Evolutionary conservation across 2,888 invertebrate species (phyloP), one percentile per base, ranked within the genome.

Genomic region (Pseudoips prasinana): DNA sequence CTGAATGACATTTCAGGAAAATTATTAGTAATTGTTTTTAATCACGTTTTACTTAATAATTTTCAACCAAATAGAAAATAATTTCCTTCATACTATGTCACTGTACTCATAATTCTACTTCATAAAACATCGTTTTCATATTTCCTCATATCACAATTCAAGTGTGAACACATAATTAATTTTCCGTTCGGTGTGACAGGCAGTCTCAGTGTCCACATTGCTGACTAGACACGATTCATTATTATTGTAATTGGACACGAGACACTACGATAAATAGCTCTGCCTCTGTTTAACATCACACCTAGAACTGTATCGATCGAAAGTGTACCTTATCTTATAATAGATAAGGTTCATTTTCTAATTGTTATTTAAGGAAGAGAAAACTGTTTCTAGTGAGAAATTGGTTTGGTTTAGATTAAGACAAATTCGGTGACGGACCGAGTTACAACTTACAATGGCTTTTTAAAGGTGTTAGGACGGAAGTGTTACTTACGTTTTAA

Each of bases 181-280:
- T 14, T 14, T 5, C 2, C 2, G 5, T 46, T 45, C 64, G 49
- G 62, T 64, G 64, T 67, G 52, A 70, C 46, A 57, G 51, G 45
- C 46, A 43, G 55, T 29, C 39, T 25, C 55, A 50, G 60, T 67
- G 63, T 66, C 59, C 69, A 66, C 58, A 63, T 55, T 39, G 60
- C 31, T 67, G 70, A 67, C 67, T 66, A 64, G 42, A 47, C 54
- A 57, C 64, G 65, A 78, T 76, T 77, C 68, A 77, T 77, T 79
- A 76, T 72, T 62, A 64, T 68, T 69, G 76, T 79, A 80, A 80
- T 77, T 78, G 68, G 74, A 80, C 67, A 69, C 75, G 68, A 67
- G 68, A 69, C 66, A 64, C 57, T 57, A 61, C 64, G 66, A 79
- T 72, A 71, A 72, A 76, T 73, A 66, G 61, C 64, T 51, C 42